Conservation (phyloP, 2,888 invertebrate species). For the Caenorhabditis wallacei region DNA sequence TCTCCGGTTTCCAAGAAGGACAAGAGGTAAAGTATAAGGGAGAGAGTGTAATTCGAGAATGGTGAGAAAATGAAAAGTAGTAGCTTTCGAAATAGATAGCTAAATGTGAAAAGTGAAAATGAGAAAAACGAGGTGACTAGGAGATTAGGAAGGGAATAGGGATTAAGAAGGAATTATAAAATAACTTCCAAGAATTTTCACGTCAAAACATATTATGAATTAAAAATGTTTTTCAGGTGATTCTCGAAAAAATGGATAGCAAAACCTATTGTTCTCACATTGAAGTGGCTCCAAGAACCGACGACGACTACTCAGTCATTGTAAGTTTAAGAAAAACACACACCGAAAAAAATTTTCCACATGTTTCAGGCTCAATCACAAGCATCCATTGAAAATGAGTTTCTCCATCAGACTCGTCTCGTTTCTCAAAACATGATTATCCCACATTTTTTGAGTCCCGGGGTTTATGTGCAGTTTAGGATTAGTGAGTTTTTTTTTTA, state of each 20-base stretch:
- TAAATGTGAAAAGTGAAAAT: too few species aligned
- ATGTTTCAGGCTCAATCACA: constrained; percentile 65
- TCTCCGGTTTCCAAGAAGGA: constrained; percentile 70
- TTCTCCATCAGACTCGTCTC: constrained; percentile 78
- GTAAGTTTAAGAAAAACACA: constrained; percentile 46
- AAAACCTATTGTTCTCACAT: constrained; percentile 68
- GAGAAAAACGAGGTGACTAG: too few species aligned
- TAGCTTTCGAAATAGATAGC: too few species aligned
- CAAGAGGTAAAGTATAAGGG: constrained; percentile 63
- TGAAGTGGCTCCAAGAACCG: constrained; percentile 70
- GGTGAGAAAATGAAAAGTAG: constrained; percentile 16
- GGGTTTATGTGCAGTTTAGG: constrained; percentile 70
- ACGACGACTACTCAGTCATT: constrained; percentile 72
- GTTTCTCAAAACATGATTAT: constrained; percentile 74
- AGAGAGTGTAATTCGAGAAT: constrained; percentile 31
- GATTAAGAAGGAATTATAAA: too few species aligned
- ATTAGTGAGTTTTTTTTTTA: constrained; percentile 69
- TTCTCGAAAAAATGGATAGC: constrained; percentile 67
- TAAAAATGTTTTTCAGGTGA: constrained; percentile 59
- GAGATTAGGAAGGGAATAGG: too few species aligned
- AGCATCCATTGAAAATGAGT: constrained; percentile 71
- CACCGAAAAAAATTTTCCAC: not conserved
- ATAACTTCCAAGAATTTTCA: too few species aligned
- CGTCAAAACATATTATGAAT: too few species aligned
- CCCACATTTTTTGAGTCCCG: constrained; percentile 72